Evolutionary conservation across 35 echinoderm and acorn worm species (phyloP).

Genomic region (Anneissia japonica): DNA sequence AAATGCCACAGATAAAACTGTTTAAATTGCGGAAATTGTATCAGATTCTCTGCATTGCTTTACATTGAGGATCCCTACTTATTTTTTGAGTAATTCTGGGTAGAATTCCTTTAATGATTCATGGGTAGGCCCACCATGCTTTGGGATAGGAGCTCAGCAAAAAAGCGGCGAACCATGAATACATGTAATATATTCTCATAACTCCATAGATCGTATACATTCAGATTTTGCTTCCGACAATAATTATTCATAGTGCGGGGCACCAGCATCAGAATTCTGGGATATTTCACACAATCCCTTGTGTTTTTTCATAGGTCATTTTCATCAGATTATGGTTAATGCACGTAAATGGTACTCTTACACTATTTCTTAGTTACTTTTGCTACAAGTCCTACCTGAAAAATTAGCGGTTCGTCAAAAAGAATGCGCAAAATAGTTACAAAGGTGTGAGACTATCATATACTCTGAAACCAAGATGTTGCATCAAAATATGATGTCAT

Average conservation of each 20-base stretch:
- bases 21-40: too few relatives aligned
- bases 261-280: background rate
- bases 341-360: background rate
- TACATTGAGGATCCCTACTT: too few relatives aligned
- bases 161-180: background rate
- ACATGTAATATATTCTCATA: background rate
- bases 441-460: background rate
- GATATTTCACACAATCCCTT: slow-evolving; percentile 1
- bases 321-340: background rate
- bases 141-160: background rate
- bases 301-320: background rate
- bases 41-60: too few relatives aligned
- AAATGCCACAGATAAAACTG: too few relatives aligned
- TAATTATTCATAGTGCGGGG: background rate
- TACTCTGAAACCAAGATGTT: background rate
- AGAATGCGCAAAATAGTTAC: background rate
- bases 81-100: background rate
- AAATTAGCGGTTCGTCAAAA: background rate
- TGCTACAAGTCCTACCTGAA: background rate
- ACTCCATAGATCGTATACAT: background rate
- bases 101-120: background rate
- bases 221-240: background rate
- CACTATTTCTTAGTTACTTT: background rate
- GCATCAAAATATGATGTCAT: background rate
- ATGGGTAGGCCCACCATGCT: background rate